Percentiles rank a stretch among this genome's conserved stretches.
Conservation (phyloP, 1,140 invertebrate genomes). For the Diabrotica undecimpunctata region DNA sequence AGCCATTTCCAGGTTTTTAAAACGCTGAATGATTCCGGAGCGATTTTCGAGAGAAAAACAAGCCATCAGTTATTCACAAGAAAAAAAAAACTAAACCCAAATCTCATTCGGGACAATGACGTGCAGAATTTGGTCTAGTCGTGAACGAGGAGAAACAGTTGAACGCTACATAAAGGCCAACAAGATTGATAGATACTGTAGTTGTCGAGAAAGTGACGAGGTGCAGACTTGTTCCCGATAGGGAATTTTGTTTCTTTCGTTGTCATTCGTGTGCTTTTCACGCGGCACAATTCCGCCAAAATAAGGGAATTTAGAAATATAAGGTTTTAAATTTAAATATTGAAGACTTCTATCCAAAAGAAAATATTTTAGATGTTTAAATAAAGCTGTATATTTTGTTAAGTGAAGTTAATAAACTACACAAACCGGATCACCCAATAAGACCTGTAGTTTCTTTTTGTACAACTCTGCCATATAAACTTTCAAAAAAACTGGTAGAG, state of each 20-base stretch:
- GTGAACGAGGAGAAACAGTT: constrained; percentile 15
- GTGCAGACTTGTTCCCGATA: constrained; percentile 10
- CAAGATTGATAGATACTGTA: constrained; percentile 19
- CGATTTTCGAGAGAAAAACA: neutral
- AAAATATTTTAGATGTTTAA: too few species aligned
- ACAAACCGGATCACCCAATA: too few species aligned
- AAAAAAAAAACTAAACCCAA: neutral
- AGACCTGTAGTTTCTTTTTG: too few species aligned
- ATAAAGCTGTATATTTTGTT: too few species aligned
- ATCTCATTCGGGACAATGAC: constrained; percentile 15
- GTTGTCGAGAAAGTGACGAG: constrained; percentile 14
- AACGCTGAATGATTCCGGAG: neutral
- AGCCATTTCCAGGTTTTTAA: too few species aligned
- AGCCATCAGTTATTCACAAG: neutral
- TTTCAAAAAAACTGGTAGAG: too few species aligned
- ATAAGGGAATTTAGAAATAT: too few species aligned
- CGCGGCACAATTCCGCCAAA: too few species aligned
- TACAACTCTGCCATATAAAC: too few species aligned
- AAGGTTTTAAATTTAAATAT: too few species aligned
- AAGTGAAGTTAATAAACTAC: too few species aligned
- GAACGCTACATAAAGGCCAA: constrained; percentile 20
- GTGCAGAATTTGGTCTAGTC: constrained; percentile 13
- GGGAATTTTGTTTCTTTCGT: constrained; percentile 4
- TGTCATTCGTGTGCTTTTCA: neutral
- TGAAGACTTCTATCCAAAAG: too few species aligned